phyloP scores from a whole-genome alignment of 2,888 invertebrate genomes.

The Tetragnatha montana region DNA sequence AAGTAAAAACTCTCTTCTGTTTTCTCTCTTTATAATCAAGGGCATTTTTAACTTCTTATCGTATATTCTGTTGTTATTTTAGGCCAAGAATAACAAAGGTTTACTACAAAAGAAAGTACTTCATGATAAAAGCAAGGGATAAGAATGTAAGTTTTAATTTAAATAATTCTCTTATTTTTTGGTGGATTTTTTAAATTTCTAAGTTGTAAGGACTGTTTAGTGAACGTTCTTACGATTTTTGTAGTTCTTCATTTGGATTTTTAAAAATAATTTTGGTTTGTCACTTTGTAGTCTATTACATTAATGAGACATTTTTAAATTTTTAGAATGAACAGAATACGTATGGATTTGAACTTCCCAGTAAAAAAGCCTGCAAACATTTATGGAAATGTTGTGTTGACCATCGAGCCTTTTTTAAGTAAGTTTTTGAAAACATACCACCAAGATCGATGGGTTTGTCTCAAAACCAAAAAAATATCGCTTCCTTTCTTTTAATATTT shows the following conservation, averaged over 20 bases:
- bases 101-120: constrained; percentile 96
- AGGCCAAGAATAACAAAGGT: constrained; percentile 95
- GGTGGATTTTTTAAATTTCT: not conserved
- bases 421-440: constrained; percentile 1
- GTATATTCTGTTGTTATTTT: constrained; percentile 43
- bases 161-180: not conserved
- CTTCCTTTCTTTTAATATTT: too few relatives aligned
- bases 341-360: constrained; percentile 96
- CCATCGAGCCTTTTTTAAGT: constrained; percentile 85
- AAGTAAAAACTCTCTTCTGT: not conserved
- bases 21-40: not conserved
- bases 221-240: too few relatives aligned
- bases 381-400: constrained; percentile 97
- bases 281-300: too few relatives aligned
- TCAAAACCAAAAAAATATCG: too few relatives aligned
- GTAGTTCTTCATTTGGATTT: not conserved
- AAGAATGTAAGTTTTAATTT: constrained; percentile 87
- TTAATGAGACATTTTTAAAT: constrained; percentile 9
- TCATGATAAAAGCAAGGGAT: constrained; percentile 96
- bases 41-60: not conserved
- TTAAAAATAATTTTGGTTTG: not conserved
- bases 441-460: too few relatives aligned
- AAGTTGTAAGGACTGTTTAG: not conserved
- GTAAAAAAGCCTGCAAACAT: constrained; percentile 94
- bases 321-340: constrained; percentile 92